Evolutionary conservation across 2,113 vertebrate genomes (phyloP).

Genomic region (Chrysemys picta): DNA sequence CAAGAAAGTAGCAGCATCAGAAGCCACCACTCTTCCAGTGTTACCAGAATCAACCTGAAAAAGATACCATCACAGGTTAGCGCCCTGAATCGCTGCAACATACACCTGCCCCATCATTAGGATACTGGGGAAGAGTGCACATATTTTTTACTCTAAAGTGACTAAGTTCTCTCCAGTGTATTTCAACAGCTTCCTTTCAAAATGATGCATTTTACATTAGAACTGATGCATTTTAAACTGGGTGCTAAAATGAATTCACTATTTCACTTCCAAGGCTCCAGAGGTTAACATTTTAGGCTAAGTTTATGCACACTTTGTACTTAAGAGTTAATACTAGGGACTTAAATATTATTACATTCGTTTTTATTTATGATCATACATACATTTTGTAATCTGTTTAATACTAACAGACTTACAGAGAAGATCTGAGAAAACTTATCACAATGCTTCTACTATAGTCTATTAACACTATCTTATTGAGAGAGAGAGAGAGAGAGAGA

Average conservation of each 20-base stretch:
- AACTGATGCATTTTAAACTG: background rate
- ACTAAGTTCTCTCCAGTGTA: background rate
- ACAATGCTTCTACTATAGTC: background rate
- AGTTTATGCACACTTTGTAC: background rate
- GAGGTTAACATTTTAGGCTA: background rate
- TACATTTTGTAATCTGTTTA: background rate
- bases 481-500: background rate
- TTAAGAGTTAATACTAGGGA: background rate
- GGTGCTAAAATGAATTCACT: background rate
- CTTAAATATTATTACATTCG: background rate
- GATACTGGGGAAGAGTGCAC: background rate
- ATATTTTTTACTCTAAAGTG: background rate
- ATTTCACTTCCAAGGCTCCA: background rate
- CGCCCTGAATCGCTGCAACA: background rate
- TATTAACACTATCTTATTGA: background rate
- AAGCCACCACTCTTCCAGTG: slow-evolving; percentile 90
- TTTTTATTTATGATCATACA: background rate
- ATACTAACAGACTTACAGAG: background rate
- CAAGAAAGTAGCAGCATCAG: slow-evolving; percentile 94
- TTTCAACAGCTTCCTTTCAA: background rate
- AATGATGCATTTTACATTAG: background rate
- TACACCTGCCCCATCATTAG: background rate
- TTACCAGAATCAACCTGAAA: slow-evolving; percentile 90
- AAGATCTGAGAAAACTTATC: background rate
- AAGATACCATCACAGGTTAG: background rate